Conservation (phyloP, 2,888 invertebrate genomes). For the Melinaea menophilus region DNA sequence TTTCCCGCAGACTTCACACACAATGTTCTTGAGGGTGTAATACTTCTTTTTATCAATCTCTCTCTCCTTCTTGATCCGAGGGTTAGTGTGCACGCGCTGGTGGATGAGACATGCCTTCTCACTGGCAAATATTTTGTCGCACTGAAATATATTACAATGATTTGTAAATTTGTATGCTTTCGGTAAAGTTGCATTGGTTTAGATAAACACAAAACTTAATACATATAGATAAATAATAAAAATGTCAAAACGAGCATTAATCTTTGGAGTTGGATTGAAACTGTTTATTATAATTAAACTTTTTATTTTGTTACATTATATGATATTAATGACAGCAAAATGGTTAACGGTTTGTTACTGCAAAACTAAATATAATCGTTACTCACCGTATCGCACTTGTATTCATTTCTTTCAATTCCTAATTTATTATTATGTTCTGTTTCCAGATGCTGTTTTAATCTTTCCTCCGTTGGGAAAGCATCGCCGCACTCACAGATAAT, state of each 20-base stretch:
- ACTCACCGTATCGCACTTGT: conserved; percentile 38
- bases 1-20: conserved; percentile 59
- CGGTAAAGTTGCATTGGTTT: too few relatives aligned
- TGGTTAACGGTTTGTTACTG: background rate
- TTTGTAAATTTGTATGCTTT: too few relatives aligned
- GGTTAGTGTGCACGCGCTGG: conserved; percentile 31
- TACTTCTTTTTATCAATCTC: conserved; percentile 24
- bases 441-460: conserved; percentile 49
- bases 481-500: conserved; percentile 66
- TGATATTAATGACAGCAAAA: background rate
- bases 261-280: too few relatives aligned
- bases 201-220: too few relatives aligned
- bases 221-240: too few relatives aligned
- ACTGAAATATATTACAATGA: conserved; percentile 25
- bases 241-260: too few relatives aligned
- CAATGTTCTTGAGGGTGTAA: conserved; percentile 36
- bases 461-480: conserved; percentile 55
- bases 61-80: conserved; percentile 18
- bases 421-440: conserved; percentile 47
- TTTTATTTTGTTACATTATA: background rate
- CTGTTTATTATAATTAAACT: background rate
- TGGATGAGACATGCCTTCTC: conserved; percentile 35
- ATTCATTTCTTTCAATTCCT: conserved; percentile 41
- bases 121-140: conserved; percentile 33
- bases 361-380: conserved; percentile 2